Evolutionary conservation across 2,797 vertebrate species (phyloP).

Genomic region (Hylomyscus alleni): DNA sequence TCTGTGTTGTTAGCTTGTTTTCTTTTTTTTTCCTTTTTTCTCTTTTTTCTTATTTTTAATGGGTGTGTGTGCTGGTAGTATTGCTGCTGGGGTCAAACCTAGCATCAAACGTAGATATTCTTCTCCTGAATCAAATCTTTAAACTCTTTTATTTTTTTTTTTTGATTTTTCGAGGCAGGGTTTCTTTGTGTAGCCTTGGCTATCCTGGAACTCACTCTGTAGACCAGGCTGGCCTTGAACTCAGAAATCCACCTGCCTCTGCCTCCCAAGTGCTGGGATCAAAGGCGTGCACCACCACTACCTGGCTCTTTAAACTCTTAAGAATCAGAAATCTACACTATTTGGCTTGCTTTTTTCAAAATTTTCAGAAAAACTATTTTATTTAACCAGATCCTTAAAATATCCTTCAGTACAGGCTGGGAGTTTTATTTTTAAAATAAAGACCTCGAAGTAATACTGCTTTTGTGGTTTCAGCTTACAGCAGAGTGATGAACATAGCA

Average conservation of each 20-base stretch:
- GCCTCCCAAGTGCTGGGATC: too few relatives aligned
- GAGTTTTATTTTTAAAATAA: slow-evolving; percentile 23
- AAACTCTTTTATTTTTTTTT: too few relatives aligned
- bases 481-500: slow-evolving; percentile 91
- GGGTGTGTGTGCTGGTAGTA: too few relatives aligned
- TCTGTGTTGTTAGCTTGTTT: background rate
- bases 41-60: background rate
- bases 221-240: too few relatives aligned
- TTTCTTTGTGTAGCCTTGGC: too few relatives aligned
- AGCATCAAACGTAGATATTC: background rate
- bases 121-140: background rate
- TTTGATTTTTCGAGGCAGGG: too few relatives aligned
- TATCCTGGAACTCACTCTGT: too few relatives aligned
- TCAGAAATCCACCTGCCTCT: too few relatives aligned
- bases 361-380: background rate
- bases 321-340: slow-evolving; percentile 58
- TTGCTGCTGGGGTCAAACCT: background rate
- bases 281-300: too few relatives aligned
- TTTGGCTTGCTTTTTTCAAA: slow-evolving; percentile 9
- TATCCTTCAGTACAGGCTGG: background rate
- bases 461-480: slow-evolving; percentile 90
- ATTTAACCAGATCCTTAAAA: background rate
- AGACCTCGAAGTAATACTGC: slow-evolving; percentile 27
- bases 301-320: background rate
- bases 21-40: background rate